Percentiles rank a stretch among this genome's conserved stretches.
Evolutionary conservation across 2,888 invertebrate species (phyloP).

Genomic region (Athalia rosae): DNA sequence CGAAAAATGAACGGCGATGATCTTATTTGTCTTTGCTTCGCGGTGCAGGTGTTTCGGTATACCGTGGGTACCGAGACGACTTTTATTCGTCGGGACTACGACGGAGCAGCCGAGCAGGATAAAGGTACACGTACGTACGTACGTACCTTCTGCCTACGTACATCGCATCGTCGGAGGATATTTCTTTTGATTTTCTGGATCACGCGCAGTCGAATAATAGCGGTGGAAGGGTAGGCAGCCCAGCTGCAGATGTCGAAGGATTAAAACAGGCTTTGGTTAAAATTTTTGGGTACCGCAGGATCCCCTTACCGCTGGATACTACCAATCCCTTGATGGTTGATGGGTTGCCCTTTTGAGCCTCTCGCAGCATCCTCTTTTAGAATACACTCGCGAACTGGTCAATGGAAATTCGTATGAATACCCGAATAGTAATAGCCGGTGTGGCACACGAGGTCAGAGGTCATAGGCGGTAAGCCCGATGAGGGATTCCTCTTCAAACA

Average conservation of each 20-base stretch:
- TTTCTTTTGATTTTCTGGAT: conserved; percentile 17
- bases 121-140: too few species aligned
- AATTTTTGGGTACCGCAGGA: conserved; percentile 23
- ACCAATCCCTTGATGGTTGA: not conserved
- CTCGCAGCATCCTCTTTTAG: conserved; percentile 13
- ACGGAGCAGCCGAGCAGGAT: too few species aligned
- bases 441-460: conserved; percentile 33
- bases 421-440: not conserved
- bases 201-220: conserved; percentile 16
- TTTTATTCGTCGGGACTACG: too few species aligned
- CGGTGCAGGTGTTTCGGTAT: not conserved
- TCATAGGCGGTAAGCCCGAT: conserved; percentile 13
- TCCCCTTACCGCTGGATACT: not conserved
- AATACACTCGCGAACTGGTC: not conserved
- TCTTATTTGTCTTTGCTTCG: not conserved
- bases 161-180: too few species aligned
- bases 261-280: conserved; percentile 40
- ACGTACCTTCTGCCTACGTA: too few species aligned
- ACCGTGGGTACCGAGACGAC: too few species aligned
- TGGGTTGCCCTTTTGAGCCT: conserved; percentile 39
- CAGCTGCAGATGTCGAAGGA: conserved; percentile 41
- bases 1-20: conserved; percentile 17
- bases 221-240: not conserved
- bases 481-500: conserved; percentile 5
- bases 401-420: conserved; percentile 38